Conservation (phyloP, 2,797 vertebrate genomes). For the Pampus argenteus region DNA sequence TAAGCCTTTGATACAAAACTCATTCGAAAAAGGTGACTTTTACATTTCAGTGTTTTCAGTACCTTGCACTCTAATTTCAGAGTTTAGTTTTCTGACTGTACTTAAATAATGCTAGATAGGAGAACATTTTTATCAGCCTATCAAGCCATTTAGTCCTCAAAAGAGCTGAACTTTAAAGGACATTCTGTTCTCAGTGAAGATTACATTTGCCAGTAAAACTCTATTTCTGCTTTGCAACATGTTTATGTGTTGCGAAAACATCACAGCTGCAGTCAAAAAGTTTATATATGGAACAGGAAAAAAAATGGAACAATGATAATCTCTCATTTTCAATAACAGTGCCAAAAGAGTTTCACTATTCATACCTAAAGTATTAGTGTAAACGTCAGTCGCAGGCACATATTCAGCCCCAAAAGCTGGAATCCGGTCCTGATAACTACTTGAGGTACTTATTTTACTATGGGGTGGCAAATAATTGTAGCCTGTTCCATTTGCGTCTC, state of each 20-base stretch:
- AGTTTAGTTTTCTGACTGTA: background rate
- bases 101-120: background rate
- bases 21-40: too few species aligned
- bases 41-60: too few species aligned
- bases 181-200: slow-evolving; percentile 1
- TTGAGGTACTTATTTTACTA: too few species aligned
- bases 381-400: slow-evolving; percentile 5
- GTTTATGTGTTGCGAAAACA: background rate
- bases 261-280: background rate
- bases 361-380: slow-evolving; percentile 1
- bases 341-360: background rate
- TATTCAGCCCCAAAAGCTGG: background rate
- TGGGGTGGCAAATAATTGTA: background rate
- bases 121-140: background rate
- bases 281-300: background rate
- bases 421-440: background rate
- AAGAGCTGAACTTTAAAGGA: background rate
- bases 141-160: background rate
- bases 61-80: background rate
- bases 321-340: background rate
- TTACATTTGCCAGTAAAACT: background rate
- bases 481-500: background rate
- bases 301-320: background rate
- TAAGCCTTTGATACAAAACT: too few species aligned
- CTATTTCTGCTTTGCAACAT: background rate